Conservation (phyloP, 2,797 vertebrate species). For the Neosilurus hyrtlii region DNA sequence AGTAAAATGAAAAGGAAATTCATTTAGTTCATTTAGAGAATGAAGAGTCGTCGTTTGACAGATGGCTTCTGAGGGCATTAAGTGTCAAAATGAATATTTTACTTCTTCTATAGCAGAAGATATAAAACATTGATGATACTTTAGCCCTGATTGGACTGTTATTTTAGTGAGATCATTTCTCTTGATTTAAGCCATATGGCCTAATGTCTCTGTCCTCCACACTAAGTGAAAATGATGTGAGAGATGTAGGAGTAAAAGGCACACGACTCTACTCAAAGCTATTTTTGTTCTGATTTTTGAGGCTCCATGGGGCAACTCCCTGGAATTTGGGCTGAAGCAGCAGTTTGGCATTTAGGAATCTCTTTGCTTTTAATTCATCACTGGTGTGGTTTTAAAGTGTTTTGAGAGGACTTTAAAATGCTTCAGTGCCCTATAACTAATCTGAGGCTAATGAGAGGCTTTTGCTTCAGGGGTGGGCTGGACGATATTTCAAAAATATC, state of each 20-base stretch:
- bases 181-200: constrained; percentile 9
- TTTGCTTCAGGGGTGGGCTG: not conserved
- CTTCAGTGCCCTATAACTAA: constrained; percentile 7
- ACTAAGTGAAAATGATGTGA: not conserved
- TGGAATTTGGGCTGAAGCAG: constrained; percentile 14
- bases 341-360: constrained; percentile 34
- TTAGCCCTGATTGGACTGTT: constrained; percentile 5
- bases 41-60: not conserved
- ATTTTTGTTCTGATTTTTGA: constrained; percentile 54
- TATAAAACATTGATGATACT: not conserved
- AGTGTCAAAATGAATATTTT: constrained; percentile 13
- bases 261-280: constrained; percentile 15
- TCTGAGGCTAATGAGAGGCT: constrained; percentile 5
- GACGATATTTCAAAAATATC: not conserved
- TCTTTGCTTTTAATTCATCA: constrained; percentile 33
- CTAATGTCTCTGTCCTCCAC: not conserved
- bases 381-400: not conserved
- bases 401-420: constrained; percentile 3
- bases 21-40: not conserved
- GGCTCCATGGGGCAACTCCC: constrained; percentile 50
- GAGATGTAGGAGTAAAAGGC: constrained; percentile 4
- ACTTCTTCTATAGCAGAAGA: not conserved
- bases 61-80: not conserved
- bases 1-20: not conserved
- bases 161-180: constrained; percentile 19